Base-by-base conservation (phyloP, 2,888 invertebrate genomes). In the Netelia melanura region DNA sequence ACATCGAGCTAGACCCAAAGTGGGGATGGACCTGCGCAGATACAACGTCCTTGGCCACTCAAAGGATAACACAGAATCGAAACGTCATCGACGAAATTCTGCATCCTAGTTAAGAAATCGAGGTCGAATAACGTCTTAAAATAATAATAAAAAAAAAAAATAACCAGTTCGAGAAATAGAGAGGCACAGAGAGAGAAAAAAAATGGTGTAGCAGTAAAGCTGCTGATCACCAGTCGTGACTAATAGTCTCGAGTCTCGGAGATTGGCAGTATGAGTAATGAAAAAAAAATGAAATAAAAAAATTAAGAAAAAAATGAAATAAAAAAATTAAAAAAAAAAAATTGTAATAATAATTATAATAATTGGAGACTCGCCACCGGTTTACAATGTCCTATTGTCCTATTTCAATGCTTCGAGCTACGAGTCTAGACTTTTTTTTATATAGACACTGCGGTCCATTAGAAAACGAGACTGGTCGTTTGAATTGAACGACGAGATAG, bases 21-120 rank as follows among this genome's bases (percentile, higher is more conserved):
- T 3, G 30, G 58, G 74, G 71, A 17, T 17, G 52, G 72, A 72
- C 54, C 71, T 78, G 83, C 81, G 72, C 76, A 65, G 52, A 61
- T 52, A 52, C 58, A 58, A 65, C 68, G 84, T 83, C 83, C 83
- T 83, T 83, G 85, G 65, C 30, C 43, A 58, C 52, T 17, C 43
- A 38, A 52, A 67, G 54, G 72, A 56, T 43, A 67, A 68, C 67
- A 71, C 21, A 74, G 79, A 71, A 76, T 75, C 56, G 44, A 78
- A 83, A 72, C 83, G 83, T 83, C 83, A 83, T 83, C 68, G 74
- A 56, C 79, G 44, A 75, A 67, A 83, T 78, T 62, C 56, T 78
- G 83, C 71, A 83, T 83, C 58, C 30, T 17, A 56, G 64, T 25
- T 17, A 56, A 44, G 25, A 78, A 62, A 79, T 38, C n/a, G n/a